Conservation (phyloP, 2,888 invertebrate genomes). For the Microchrysa polita region DNA sequence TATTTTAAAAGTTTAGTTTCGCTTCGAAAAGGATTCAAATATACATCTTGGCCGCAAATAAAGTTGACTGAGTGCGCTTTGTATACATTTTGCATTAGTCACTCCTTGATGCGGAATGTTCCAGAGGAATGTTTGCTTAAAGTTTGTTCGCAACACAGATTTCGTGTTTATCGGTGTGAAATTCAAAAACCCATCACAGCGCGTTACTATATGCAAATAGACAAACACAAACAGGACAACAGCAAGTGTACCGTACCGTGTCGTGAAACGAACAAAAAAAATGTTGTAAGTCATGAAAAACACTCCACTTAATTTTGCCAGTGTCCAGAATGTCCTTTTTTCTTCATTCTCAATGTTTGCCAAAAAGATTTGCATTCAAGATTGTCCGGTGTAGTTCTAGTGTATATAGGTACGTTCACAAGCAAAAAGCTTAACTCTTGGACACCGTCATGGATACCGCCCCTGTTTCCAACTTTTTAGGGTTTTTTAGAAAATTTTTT, state of each 20-base stretch:
- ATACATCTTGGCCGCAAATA: too few species aligned
- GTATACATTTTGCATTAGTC: too few species aligned
- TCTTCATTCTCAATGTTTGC: conserved; percentile 13
- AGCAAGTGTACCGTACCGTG: not conserved
- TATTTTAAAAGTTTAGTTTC: too few species aligned
- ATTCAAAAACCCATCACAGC: not conserved
- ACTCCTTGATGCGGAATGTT: too few species aligned
- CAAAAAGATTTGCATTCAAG: conserved; percentile 17
- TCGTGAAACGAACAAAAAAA: not conserved
- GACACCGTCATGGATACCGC: too few species aligned
- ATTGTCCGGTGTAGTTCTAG: not conserved
- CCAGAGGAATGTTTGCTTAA: too few species aligned
- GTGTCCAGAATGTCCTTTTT: not conserved
- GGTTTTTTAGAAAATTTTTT: too few species aligned
- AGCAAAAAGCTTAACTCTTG: not conserved
- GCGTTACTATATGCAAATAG: too few species aligned
- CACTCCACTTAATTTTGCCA: not conserved
- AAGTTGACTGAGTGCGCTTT: too few species aligned
- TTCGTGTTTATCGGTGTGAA: not conserved
- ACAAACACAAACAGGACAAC: not conserved
- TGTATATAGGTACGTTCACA: not conserved
- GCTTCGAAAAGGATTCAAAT: too few species aligned
- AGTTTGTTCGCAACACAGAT: too few species aligned
- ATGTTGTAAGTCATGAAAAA: not conserved
- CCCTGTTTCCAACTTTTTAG: too few species aligned